Percentiles rank a stretch among this genome's conserved stretches.
phyloP scores from a whole-genome alignment of 2,888 invertebrate species.

The Pheosia tremula region DNA sequence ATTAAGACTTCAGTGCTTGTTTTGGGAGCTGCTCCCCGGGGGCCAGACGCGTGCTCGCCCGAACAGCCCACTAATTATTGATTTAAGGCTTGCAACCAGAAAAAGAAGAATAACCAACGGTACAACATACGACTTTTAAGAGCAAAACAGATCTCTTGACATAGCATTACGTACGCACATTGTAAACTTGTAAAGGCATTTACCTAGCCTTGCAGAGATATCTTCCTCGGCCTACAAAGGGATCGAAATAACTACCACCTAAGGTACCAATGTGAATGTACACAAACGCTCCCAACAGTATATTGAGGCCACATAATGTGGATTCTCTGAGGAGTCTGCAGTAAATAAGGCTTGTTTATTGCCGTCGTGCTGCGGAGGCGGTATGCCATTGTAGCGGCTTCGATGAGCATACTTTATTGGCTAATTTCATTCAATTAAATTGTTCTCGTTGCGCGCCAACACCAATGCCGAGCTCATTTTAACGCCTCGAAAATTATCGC shows the following conservation, averaged over 20 bases:
- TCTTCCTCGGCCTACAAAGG: slow-evolving; percentile 50
- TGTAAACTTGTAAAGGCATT: slow-evolving; percentile 16
- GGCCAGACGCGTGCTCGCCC: slow-evolving; percentile 44
- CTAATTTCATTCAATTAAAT: slow-evolving; percentile 84
- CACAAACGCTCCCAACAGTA: slow-evolving; percentile 58
- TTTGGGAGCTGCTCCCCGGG: slow-evolving; percentile 44
- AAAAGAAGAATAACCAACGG: slow-evolving; percentile 30
- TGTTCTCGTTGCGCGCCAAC: slow-evolving; percentile 66
- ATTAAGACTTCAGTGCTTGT: slow-evolving; percentile 58
- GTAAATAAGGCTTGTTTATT: slow-evolving; percentile 79
- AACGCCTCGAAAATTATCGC: slow-evolving; percentile 75
- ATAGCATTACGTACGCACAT: slow-evolving; percentile 9
- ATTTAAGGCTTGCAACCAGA: slow-evolving; percentile 27
- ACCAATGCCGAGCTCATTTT: slow-evolving; percentile 58
- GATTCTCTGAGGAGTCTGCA: slow-evolving; percentile 67
- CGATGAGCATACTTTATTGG: slow-evolving; percentile 78
- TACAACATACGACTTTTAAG: background rate
- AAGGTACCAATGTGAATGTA: slow-evolving; percentile 41
- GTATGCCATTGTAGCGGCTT: slow-evolving; percentile 80
- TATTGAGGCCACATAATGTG: slow-evolving; percentile 69
- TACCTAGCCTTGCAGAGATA: slow-evolving; percentile 33
- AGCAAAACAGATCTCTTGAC: background rate
- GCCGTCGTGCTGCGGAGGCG: slow-evolving; percentile 54
- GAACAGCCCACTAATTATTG: slow-evolving; percentile 45
- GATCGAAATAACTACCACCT: slow-evolving; percentile 53